Conservation (phyloP, 2,113 vertebrate genomes). For the Paralichthys olivaceus region DNA sequence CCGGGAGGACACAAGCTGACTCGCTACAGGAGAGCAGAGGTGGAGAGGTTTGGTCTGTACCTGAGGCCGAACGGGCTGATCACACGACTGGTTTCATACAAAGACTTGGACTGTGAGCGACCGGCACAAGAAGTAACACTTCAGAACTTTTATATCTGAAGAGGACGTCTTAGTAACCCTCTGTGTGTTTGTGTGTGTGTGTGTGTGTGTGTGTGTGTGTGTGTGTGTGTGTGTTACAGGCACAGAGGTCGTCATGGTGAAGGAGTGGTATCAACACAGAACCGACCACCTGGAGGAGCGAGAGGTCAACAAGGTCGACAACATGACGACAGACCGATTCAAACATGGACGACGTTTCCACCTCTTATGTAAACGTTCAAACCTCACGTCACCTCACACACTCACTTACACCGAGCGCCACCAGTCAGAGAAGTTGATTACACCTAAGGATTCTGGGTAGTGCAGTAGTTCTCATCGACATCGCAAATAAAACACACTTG, state of each 20-base stretch:
- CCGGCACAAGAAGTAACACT: not conserved
- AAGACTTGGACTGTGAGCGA: slow-evolving; percentile 86
- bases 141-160: too few relatives aligned
- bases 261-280: slow-evolving; percentile 87
- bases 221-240: slow-evolving; percentile 70
- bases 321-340: slow-evolving; percentile 84
- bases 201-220: not conserved
- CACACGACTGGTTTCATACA: slow-evolving; percentile 82
- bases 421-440: too few relatives aligned
- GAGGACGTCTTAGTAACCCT: not conserved
- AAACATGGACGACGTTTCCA: slow-evolving; percentile 70
- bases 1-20: slow-evolving; percentile 83
- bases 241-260: slow-evolving; percentile 77
- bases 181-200: not conserved
- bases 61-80: slow-evolving; percentile 83
- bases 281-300: slow-evolving; percentile 84
- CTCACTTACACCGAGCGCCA: too few relatives aligned
- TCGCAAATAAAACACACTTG: too few relatives aligned
- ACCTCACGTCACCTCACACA: not conserved
- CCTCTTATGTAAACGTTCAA: slow-evolving; percentile 81
- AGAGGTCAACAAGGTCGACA: slow-evolving; percentile 76
- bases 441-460: too few relatives aligned
- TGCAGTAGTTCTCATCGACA: too few relatives aligned
- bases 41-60: slow-evolving; percentile 86
- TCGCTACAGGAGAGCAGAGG: slow-evolving; percentile 83